These are phyloP conservation scores for Tenrec ecaudatus DNA, from an alignment of 2,113 vertebrate species.

Conservation along the genomic window DNA sequence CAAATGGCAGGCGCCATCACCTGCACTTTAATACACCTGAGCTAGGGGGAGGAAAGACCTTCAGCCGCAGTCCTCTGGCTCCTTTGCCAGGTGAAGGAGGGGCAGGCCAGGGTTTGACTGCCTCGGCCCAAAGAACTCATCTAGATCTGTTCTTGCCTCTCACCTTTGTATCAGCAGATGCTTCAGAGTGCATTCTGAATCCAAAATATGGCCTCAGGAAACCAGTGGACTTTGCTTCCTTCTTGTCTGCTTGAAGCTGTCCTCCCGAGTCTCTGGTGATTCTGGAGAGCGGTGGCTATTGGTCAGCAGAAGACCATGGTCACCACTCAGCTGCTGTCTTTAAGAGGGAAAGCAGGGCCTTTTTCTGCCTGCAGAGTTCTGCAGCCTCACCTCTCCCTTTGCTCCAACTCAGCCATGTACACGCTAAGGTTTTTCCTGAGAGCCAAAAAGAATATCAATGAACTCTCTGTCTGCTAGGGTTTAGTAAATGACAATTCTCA, in stretches of 20 bases:
- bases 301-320: neutral
- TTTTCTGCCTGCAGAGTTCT: neutral
- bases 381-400: neutral
- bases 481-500: neutral
- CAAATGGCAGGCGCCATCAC: neutral
- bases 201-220: constrained; percentile 4
- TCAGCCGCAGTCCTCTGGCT: neutral
- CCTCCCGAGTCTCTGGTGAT: neutral
- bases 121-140: neutral
- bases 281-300: neutral
- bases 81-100: neutral
- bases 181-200: neutral
- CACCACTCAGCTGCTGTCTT: neutral
- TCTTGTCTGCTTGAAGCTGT: neutral
- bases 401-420: neutral
- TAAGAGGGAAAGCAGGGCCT: neutral
- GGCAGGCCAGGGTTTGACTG: neutral
- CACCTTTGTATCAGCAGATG: neutral
- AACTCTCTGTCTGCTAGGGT: neutral
- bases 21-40: neutral
- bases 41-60: neutral
- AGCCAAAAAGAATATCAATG: constrained; percentile 41
- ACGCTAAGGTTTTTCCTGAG: neutral
- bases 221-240: neutral
- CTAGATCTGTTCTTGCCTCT: neutral